Evolutionary conservation across 2,113 vertebrate genomes (phyloP), one percentile per base, ranked within the genome.

Genomic region (Microtus ochrogaster): DNA sequence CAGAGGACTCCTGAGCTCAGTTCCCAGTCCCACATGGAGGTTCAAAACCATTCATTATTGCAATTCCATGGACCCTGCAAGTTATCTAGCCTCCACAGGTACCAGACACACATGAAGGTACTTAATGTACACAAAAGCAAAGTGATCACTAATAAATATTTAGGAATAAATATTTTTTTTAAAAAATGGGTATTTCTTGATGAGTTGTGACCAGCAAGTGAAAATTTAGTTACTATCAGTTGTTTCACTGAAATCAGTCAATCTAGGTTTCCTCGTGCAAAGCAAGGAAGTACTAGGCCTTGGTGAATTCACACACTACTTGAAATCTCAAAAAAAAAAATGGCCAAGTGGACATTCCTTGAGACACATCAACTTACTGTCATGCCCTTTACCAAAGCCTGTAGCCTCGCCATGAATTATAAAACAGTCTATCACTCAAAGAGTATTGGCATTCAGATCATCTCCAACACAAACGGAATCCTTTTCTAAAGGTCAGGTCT

Each of bases 341-440:
- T 63, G 11, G 17, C 10, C 24, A 77, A 16, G 8, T 74, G 55
- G 2, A 13, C 9, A 55, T 86, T 12, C 16, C 21, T 94, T 19
- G 17, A 33, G n/a, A 41, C 1, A 79, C 24, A 17, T 1, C 7
- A 65, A n/a, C 8, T 66, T 82, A 44, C 14, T 7, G 0, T 9
- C 81, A 0, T 90, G 30, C 26, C 16, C 93, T 84, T 58, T 61
- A 19, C 49, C 79, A 85, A 90, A 47, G 47, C 3, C 76, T 11
- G 41, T 44, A 89, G 22, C 28, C 44, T 84, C 11, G n/a, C 11
- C 14, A 76, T 44, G 30, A 58, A 88, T 33, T 82, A 30, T 52
- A 61, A 55, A 92, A 39, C 30, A 94, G 44, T 72, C 55, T 84
- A 58, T 86, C 83, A 79, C 47, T 92, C 73, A 82, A 72, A 90